Conservation (phyloP, 2,797 vertebrate species). For the Agapornis canus region DNA sequence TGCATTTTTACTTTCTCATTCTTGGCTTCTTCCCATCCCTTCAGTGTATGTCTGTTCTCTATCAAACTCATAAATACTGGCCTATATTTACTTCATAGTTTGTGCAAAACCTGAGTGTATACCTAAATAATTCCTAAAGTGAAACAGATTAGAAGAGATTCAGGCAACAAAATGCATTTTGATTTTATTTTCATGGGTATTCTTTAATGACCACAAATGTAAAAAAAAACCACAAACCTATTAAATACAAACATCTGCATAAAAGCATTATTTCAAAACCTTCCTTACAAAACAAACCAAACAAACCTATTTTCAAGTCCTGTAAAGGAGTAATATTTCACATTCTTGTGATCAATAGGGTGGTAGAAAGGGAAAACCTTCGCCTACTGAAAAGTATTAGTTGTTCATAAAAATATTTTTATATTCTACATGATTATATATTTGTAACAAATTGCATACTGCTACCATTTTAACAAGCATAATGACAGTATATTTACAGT, state of each 20-base stretch:
- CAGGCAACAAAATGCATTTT: background rate
- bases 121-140: background rate
- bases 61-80: background rate
- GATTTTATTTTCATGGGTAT: background rate
- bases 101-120: background rate
- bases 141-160: background rate
- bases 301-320: background rate
- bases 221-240: background rate
- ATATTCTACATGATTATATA: background rate
- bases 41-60: background rate
- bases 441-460: background rate
- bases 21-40: background rate
- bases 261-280: background rate
- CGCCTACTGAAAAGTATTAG: background rate
- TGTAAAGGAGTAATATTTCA: background rate
- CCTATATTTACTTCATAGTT: background rate
- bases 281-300: background rate
- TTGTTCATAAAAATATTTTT: background rate
- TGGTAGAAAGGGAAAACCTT: background rate
- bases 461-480: background rate
- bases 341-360: background rate
- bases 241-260: background rate
- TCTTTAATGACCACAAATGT: background rate
- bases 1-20: background rate
- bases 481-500: background rate